Conservation (phyloP, 2,888 invertebrate species). For the Buathra laborator region DNA sequence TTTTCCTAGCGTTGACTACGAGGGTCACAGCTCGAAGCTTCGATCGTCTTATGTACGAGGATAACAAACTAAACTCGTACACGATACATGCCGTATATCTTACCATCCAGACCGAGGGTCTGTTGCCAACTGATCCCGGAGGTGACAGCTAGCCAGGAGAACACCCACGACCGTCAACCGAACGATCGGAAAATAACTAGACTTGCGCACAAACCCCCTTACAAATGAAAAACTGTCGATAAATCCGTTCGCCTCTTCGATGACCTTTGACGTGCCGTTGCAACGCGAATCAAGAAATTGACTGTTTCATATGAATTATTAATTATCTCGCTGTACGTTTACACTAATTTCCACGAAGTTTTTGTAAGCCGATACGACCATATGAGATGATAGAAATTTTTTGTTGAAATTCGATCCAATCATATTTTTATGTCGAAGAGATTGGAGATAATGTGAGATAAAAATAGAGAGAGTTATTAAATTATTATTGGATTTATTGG, state of each 20-base stretch:
- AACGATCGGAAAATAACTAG: constrained; percentile 53
- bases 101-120: constrained; percentile 78
- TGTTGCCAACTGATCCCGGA: constrained; percentile 84
- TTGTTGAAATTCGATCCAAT: background rate
- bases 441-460: background rate
- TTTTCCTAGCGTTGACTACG: background rate
- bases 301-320: background rate
- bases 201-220: constrained; percentile 10
- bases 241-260: background rate
- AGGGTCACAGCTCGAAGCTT: constrained; percentile 16
- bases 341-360: background rate
- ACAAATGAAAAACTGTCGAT: background rate
- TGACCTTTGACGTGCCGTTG: constrained; percentile 1
- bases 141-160: constrained; percentile 76
- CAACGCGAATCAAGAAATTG: background rate
- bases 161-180: constrained; percentile 58
- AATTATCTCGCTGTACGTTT: background rate
- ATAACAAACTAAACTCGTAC: constrained; percentile 47
- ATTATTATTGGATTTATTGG: background rate
- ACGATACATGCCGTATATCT: constrained; percentile 7
- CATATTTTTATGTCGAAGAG: background rate
- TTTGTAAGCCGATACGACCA: background rate
- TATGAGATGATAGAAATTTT: background rate
- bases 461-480: background rate
- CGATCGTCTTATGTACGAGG: constrained; percentile 20